Evolutionary conservation across 2,797 vertebrate species (phyloP).

Genomic region (Nannoperca australis): DNA sequence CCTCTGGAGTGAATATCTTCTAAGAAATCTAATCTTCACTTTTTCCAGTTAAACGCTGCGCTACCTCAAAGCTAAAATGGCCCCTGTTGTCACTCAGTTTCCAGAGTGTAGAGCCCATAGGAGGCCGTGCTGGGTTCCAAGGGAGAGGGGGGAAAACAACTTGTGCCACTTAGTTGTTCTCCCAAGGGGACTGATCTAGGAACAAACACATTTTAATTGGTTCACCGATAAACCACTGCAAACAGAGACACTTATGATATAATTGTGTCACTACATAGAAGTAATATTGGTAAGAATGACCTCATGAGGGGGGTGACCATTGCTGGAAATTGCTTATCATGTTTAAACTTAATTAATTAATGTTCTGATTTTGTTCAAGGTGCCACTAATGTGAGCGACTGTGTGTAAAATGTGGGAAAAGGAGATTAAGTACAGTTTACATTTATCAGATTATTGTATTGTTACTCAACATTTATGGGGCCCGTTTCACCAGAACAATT

Average conservation of each 20-base stretch:
- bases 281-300: constrained; percentile 17
- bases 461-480: constrained; percentile 54
- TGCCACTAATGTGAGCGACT: background rate
- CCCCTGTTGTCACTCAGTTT: constrained; percentile 79
- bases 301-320: background rate
- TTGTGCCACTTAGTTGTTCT: constrained; percentile 54
- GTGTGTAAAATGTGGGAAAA: background rate
- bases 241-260: constrained; percentile 33
- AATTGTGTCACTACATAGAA: constrained; percentile 12
- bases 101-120: constrained; percentile 77
- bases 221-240: constrained; percentile 49
- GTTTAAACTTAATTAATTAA: constrained; percentile 2
- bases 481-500: constrained; percentile 73
- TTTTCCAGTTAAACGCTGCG: constrained; percentile 22
- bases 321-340: background rate
- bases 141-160: constrained; percentile 81
- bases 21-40: background rate
- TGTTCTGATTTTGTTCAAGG: background rate
- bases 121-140: constrained; percentile 64
- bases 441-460: constrained; percentile 9
- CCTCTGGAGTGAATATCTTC: background rate
- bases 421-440: background rate
- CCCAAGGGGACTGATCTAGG: constrained; percentile 64
- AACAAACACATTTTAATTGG: constrained; percentile 89
- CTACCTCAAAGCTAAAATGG: constrained; percentile 50